Conservation (phyloP, 2,797 vertebrate genomes). For the Typhlichthys subterraneus region DNA sequence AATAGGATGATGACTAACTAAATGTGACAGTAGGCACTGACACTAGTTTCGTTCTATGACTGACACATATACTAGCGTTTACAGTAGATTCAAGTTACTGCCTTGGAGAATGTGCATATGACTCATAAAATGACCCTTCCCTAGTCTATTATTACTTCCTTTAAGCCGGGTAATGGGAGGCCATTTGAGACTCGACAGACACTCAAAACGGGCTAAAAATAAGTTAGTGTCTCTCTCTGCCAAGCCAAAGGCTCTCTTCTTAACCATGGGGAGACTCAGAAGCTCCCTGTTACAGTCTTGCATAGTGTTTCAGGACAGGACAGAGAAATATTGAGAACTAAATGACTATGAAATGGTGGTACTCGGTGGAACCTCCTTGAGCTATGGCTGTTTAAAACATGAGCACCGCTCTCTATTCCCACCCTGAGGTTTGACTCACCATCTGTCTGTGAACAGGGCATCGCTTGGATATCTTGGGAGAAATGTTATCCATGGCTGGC, state of each 20-base stretch:
- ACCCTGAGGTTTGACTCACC: conserved; percentile 54
- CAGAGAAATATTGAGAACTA: too few relatives aligned
- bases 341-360: too few relatives aligned
- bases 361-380: too few relatives aligned
- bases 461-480: conserved; percentile 69
- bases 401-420: background rate
- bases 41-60: background rate
- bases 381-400: background rate
- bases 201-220: background rate
- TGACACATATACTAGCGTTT: conserved; percentile 7
- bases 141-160: conserved; percentile 67
- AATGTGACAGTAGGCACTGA: background rate
- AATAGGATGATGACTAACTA: background rate
- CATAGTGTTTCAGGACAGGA: conserved; percentile 1
- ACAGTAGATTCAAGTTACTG: conserved; percentile 44
- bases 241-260: conserved; percentile 29
- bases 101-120: conserved; percentile 46
- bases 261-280: conserved; percentile 29
- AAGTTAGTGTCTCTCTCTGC: conserved; percentile 8
- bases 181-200: conserved; percentile 52
- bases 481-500: conserved; percentile 56
- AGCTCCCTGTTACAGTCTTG: conserved; percentile 18
- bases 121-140: conserved; percentile 48
- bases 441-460: conserved; percentile 69
- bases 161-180: conserved; percentile 53